phyloP scores from a whole-genome alignment of 2,113 vertebrate species.

The Paramormyrops kingsleyae region DNA sequence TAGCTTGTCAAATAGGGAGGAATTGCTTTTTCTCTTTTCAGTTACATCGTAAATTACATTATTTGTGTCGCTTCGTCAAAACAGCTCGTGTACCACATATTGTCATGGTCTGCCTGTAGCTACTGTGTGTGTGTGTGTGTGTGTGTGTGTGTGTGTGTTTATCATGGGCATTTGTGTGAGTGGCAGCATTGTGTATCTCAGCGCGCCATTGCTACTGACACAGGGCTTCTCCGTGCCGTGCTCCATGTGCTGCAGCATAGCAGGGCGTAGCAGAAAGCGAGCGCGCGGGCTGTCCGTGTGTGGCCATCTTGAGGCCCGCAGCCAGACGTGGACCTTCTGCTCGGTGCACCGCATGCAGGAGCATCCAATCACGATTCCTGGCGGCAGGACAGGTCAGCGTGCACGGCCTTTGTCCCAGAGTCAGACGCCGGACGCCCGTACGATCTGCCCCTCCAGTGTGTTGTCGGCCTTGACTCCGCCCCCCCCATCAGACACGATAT shows the following conservation, averaged over 20 bases:
- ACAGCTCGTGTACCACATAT: neutral
- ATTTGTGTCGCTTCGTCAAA: neutral
- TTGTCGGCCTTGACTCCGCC: neutral
- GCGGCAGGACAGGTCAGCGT: neutral
- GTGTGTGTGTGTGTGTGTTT: neutral
- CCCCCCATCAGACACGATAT: neutral
- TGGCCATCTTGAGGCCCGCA: neutral
- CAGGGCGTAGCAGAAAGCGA: neutral
- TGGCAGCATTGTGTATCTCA: neutral
- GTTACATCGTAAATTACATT: neutral
- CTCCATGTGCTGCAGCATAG: neutral
- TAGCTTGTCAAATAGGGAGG: neutral
- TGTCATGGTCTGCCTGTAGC: neutral
- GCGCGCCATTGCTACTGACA: neutral
- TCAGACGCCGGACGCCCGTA: neutral
- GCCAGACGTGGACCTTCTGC: neutral
- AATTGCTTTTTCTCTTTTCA: neutral
- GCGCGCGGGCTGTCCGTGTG: neutral
- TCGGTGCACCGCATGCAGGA: neutral
- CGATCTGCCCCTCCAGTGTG: neutral
- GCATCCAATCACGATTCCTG: neutral
- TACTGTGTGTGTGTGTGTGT: neutral
- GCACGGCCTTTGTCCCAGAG: neutral
- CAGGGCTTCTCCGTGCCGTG: neutral
- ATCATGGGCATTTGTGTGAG: neutral